Base-by-base conservation (phyloP, 2,113 vertebrate genomes). In the Corythornis cristatus region DNA sequence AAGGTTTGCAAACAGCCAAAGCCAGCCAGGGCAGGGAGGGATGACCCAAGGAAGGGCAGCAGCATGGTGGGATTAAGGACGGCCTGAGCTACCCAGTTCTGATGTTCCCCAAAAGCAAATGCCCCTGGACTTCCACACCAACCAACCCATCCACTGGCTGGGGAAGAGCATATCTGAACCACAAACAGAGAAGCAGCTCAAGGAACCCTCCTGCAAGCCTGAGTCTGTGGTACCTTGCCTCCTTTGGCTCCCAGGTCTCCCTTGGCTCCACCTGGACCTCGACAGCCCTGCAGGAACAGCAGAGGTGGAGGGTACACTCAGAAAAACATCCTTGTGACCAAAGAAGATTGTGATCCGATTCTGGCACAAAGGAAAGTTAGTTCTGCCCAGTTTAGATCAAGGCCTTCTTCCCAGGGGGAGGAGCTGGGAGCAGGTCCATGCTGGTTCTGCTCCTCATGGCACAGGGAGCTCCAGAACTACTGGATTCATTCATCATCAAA, bases 201-300 rank as follows among this genome's bases (percentile, higher is more conserved):
- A 42, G 35, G 25, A 43, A 29, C 19, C 3, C 23, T 19, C 16
- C 14, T 1, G 0, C 9, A 8, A 65, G 8, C 15, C 33, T 3
- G 13, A 16, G 35, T 5, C 31, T 0, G 2, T 2, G 11, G 19
- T 98, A 99, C 99, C 97, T 96, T 97, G 86, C 96, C 86, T 67
- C 99, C 98, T 97, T 98, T 98, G n/a, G 85, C 66, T 88, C 99
- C 99, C 46, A 74, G 37, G 72, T 98, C 94, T 16, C 99, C 98
- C 46, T 97, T 98, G 83, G 98, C 98, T 89, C 98, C 99, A 53
- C 95, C 86, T 2, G 91, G 96, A 66, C 98, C 98, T 95, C 60
- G 95, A 58, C 81, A 95, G 28, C 98, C 98, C 99, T 99, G 92
- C 51, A 46, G 78, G 77, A 46, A 62, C 78, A 90, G 80, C 53